These are phyloP conservation scores for Notarius lentiginosus DNA, from an alignment of 2,113 vertebrate genomes.

Conservation along the genomic window DNA sequence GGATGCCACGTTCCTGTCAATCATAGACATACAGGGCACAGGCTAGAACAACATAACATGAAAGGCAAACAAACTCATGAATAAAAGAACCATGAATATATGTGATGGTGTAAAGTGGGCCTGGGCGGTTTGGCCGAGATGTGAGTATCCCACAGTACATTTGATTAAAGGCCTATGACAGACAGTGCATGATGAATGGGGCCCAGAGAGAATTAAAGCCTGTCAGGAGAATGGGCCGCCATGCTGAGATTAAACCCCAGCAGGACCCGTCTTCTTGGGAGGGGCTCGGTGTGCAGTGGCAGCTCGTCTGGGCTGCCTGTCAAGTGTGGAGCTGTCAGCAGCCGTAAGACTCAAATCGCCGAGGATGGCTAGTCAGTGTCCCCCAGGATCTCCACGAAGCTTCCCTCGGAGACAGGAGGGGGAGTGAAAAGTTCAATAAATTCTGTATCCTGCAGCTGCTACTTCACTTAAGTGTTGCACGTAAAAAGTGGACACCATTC, in stretches of 20 bases:
- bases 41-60: constrained; percentile 41
- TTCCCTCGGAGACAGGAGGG: constrained; percentile 28
- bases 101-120: constrained; percentile 35
- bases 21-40: constrained; percentile 32
- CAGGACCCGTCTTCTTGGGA: constrained; percentile 50
- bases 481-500: constrained; percentile 44
- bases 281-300: constrained; percentile 47
- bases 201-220: constrained; percentile 56
- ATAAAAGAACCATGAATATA: constrained; percentile 54
- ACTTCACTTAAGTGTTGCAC: constrained; percentile 52
- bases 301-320: constrained; percentile 48
- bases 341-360: constrained; percentile 45
- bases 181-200: constrained; percentile 57
- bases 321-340: constrained; percentile 54
- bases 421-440: constrained; percentile 53
- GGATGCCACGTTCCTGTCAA: constrained; percentile 42
- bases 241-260: constrained; percentile 57
- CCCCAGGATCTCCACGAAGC: constrained; percentile 44
- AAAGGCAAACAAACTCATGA: constrained; percentile 55
- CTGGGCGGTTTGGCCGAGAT: constrained; percentile 45
- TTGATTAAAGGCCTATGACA: constrained; percentile 55
- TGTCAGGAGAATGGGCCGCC: constrained; percentile 48
- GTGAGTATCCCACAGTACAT: constrained; percentile 48
- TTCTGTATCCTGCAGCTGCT: constrained; percentile 45
- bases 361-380: constrained; percentile 36